A percentile compares a stretch with the other conserved stretches of the same genome.
Conservation (phyloP, 2,888 invertebrate species). For the Melanotus villosus region DNA sequence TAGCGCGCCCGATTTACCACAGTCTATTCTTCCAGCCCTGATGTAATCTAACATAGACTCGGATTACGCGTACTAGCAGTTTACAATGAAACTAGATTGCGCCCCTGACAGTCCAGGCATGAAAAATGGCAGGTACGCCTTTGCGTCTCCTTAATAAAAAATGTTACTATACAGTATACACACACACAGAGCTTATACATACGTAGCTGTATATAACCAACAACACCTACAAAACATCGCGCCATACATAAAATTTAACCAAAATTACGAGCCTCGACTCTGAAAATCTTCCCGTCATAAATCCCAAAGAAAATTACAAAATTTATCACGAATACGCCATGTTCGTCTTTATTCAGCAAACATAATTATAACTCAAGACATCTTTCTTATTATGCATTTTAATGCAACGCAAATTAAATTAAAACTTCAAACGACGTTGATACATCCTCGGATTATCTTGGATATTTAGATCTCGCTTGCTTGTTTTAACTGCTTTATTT, state of each 20-base stretch:
- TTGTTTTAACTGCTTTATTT: too few relatives aligned
- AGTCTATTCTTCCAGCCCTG: constrained; percentile 51
- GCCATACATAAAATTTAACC: constrained; percentile 5
- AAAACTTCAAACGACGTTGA: too few relatives aligned
- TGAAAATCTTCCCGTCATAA: background rate
- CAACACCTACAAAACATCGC: constrained; percentile 6
- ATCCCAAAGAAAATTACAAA: background rate
- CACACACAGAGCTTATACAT: too few relatives aligned
- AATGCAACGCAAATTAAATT: too few relatives aligned
- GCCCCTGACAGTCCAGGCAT: constrained; percentile 34
- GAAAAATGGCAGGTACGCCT: constrained; percentile 33
- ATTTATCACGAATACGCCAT: too few relatives aligned
- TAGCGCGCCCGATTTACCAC: constrained; percentile 53
- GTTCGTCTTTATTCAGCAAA: too few relatives aligned
- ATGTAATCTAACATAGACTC: constrained; percentile 51
- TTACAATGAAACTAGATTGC: constrained; percentile 41
- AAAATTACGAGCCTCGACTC: background rate
- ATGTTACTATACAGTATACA: background rate
- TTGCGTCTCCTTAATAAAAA: constrained; percentile 21
- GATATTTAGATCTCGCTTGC: too few relatives aligned
- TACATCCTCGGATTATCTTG: too few relatives aligned
- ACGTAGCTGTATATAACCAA: background rate
- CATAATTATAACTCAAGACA: too few relatives aligned
- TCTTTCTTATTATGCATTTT: too few relatives aligned
- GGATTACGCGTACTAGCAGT: constrained; percentile 44